A percentile compares a stretch with the other conserved stretches of the same genome.
phyloP scores from a whole-genome alignment of 2,113 vertebrate species.

The Pseudois nayaur region DNA sequence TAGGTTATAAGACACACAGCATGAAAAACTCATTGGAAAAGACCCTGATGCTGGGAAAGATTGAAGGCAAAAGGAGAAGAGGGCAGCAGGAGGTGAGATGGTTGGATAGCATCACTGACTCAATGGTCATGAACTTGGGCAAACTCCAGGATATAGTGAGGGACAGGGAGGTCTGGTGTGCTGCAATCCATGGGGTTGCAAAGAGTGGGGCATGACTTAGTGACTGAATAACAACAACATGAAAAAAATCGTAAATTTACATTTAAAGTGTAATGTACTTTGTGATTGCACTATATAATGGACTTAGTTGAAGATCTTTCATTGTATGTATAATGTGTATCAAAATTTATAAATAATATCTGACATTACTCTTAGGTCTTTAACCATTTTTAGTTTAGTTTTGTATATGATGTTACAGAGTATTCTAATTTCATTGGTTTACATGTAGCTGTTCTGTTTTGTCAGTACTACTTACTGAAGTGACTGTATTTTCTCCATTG shows the following conservation, averaged over 20 bases:
- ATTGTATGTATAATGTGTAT: background rate
- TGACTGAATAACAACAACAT: background rate
- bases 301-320: background rate
- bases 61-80: background rate
- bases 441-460: background rate
- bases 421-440: background rate
- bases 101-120: background rate
- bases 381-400: background rate
- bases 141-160: background rate
- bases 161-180: background rate
- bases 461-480: background rate
- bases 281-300: background rate
- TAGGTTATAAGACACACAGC: background rate
- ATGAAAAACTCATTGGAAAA: background rate
- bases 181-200: background rate
- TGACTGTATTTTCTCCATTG: background rate
- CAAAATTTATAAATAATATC: background rate
- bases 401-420: background rate
- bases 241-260: background rate
- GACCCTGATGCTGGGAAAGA: background rate
- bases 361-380: background rate
- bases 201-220: background rate
- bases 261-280: background rate
- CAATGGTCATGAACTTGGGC: background rate
- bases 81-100: background rate